Conservation (phyloP, 2,113 vertebrate genomes). For the Camelus dromedarius region DNA sequence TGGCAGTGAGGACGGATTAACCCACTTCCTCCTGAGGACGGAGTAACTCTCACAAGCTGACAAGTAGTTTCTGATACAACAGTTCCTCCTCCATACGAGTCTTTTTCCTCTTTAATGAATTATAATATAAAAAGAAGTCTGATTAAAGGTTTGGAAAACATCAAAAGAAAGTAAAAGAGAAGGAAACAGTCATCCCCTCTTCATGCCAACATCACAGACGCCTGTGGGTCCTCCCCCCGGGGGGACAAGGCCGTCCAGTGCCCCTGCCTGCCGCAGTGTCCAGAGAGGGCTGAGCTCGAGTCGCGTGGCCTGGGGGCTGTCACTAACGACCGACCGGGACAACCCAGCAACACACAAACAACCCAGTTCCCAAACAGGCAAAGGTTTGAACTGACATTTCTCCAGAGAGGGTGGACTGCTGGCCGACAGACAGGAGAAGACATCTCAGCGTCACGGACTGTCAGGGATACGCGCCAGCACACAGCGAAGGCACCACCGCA, state of each 20-base stretch:
- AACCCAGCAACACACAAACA: no score
- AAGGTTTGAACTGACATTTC: neutral
- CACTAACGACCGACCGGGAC: neutral
- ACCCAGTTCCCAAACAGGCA: neutral
- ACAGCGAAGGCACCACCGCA: neutral
- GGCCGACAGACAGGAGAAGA: neutral
- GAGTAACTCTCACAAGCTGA: neutral
- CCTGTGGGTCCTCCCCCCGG: no score
- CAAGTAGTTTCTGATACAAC: neutral
- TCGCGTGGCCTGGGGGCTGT: fast-evolving
- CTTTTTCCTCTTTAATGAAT: neutral
- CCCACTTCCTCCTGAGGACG: fast-evolving
- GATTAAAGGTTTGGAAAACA: neutral
- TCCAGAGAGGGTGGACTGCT: neutral
- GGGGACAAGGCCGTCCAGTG: no score
- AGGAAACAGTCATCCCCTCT: neutral
- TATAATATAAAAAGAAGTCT: neutral
- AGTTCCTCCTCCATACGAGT: neutral
- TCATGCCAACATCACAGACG: fast-evolving
- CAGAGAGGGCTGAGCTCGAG: no score
- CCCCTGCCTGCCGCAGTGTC: no score
- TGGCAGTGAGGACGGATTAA: fast-evolving
- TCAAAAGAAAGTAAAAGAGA: neutral
- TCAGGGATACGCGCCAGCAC: neutral
- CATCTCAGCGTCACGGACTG: neutral